Base-by-base conservation (phyloP, 2,888 invertebrate species). In the Busseola fusca region DNA sequence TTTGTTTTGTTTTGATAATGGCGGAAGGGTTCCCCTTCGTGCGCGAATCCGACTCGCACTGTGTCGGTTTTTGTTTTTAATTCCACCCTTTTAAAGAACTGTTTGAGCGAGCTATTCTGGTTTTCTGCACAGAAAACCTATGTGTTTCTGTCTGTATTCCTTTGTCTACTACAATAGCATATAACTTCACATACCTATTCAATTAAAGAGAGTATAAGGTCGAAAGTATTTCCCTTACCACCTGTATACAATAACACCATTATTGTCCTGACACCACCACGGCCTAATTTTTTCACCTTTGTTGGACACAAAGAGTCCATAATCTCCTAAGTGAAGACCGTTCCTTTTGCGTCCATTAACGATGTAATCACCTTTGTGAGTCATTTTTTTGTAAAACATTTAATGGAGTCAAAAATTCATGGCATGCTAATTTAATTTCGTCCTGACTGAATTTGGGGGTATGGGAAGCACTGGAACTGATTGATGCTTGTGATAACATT, bases 321-420 rank as follows among this genome's bases (percentile, higher is more conserved):
- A 83, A 83, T 83, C 74, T 79, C 21, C 72, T 75, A 77, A 84
- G 75, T 83, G 72, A 78, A 80, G 64, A 71, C 72, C 58, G 59
- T 48, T 52, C 62, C 40, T 57, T 76, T 68, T 68, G 68, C 72
- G 52, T 77, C 78, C 75, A 82, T 84, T 81, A 84, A 69, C 75
- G 63, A 71, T 48, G 71, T 80, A 76, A 79, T 77, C 64, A 84
- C 74, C 70, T 82, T 74, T 69, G 65, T 69, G n/a, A 25, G 64
- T 66, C 25, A 50, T n/a, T 42, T 71, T 79, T 74, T 75, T 72
- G 40, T 64, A 62, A 18, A 74, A 63, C 58, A 75, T 78, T 69
- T 80, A 83, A 81, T 82, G 76, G 77, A 72, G 74, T 76, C 72
- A 78, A 83, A 86, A 81, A 81, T 81, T 81, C 78, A 83, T 82